phyloP scores from a whole-genome alignment of 2,888 invertebrate genomes.

The Agriopis leucophaearia region DNA sequence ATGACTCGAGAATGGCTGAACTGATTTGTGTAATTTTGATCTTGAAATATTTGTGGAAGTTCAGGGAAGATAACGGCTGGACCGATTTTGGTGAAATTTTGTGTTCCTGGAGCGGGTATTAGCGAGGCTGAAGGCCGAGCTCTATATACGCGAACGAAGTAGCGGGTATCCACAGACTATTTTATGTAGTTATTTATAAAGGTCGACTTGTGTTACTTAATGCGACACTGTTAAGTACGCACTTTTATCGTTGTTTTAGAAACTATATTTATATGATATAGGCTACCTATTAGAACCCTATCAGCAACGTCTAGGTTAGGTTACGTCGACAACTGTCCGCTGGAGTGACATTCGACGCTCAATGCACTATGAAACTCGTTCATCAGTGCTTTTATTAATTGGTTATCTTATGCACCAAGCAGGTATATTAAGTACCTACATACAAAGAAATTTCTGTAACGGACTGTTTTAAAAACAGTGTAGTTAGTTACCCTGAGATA shows the following conservation, averaged over 20 bases:
- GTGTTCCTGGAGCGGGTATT: no score
- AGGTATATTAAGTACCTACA: neutral
- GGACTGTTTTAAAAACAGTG: conserved; percentile 18
- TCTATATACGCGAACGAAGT: no score
- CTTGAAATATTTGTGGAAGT: no score
- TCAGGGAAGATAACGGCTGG: no score
- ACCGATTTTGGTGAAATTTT: no score
- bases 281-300: neutral
- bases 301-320: conserved; percentile 24
- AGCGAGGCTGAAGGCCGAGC: no score
- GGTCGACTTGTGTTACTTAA: neutral
- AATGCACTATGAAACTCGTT: neutral
- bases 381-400: neutral
- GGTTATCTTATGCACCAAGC: neutral
- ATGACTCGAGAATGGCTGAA: no score
- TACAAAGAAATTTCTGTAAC: conserved; percentile 10
- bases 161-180: no score
- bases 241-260: no score
- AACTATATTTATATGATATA: neutral
- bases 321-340: conserved; percentile 9
- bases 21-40: no score
- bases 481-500: conserved; percentile 42
- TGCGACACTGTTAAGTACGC: neutral
- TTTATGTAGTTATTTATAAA: no score
- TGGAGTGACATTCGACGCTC: conserved; percentile 5